These are phyloP conservation scores for Agraylea sexmaculata DNA, from an alignment of 1,140 invertebrate genomes.

Conservation along the genomic window DNA sequence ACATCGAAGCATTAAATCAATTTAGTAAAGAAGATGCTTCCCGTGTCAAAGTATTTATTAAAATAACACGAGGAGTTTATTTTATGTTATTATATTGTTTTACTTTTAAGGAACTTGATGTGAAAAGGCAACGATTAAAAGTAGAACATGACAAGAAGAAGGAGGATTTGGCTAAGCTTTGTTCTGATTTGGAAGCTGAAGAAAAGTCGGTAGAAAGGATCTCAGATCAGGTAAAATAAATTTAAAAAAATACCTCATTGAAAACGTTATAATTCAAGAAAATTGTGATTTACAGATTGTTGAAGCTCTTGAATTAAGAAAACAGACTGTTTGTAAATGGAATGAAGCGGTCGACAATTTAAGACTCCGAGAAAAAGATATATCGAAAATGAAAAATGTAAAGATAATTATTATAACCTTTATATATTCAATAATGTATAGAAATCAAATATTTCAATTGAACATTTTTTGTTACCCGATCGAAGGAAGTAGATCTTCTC, in stretches of 20 bases:
- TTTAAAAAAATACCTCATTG: background rate
- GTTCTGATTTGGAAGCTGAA: conserved; percentile 38
- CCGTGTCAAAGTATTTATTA: conserved; percentile 43
- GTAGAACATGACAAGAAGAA: conserved; percentile 38
- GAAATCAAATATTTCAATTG: too few species aligned
- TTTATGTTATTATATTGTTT: conserved; percentile 4
- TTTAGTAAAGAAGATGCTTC: conserved; percentile 50
- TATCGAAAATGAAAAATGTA: conserved; percentile 38
- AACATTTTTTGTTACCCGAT: too few species aligned
- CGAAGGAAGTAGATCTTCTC: too few species aligned
- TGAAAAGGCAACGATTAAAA: conserved; percentile 39
- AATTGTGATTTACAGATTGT: conserved; percentile 26
- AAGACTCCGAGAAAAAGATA: conserved; percentile 41
- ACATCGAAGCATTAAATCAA: conserved; percentile 48
- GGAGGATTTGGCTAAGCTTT: conserved; percentile 33
- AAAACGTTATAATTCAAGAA: background rate
- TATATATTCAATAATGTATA: too few species aligned
- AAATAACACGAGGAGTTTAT: too few species aligned
- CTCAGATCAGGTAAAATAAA: conserved; percentile 28
- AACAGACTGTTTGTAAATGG: conserved; percentile 39
- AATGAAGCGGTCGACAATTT: conserved; percentile 41
- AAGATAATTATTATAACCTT: background rate
- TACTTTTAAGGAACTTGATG: conserved; percentile 35
- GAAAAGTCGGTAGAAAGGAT: conserved; percentile 41
- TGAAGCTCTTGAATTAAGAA: conserved; percentile 34